A percentile compares a stretch with the other conserved stretches of the same genome.
Conservation (phyloP, 1,140 invertebrate species). For the Neotoxoptera formosana region DNA sequence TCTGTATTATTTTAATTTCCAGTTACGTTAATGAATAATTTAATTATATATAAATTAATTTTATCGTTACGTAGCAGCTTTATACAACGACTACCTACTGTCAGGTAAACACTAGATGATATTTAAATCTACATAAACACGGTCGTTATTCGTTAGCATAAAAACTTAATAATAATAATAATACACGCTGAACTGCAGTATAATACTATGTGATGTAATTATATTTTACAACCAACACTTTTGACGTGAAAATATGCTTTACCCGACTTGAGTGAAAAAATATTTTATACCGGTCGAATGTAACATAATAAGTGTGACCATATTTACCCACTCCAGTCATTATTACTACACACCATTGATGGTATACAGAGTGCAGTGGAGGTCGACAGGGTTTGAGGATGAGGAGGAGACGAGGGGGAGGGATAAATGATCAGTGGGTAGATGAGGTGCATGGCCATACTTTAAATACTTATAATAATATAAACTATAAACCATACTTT, state of each 20-base stretch:
- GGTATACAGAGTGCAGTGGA: too few relatives aligned
- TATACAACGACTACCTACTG: background rate
- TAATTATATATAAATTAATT: background rate
- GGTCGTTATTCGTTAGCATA: background rate
- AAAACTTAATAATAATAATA: background rate
- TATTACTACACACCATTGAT: too few relatives aligned
- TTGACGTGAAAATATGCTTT: background rate
- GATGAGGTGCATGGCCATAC: too few relatives aligned
- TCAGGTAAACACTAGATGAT: background rate
- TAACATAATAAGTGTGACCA: background rate
- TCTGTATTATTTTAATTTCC: background rate
- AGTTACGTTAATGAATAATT: constrained; percentile 4
- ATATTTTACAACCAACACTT: background rate
- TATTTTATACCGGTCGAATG: background rate
- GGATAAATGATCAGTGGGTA: too few relatives aligned
- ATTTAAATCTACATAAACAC: background rate
- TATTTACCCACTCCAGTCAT: too few relatives aligned
- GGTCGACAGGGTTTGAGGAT: too few relatives aligned
- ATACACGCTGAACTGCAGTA: background rate
- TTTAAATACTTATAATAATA: too few relatives aligned
- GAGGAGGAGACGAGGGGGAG: too few relatives aligned
- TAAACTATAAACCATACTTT: too few relatives aligned
- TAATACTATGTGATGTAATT: background rate
- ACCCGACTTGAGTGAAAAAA: background rate
- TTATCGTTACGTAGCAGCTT: background rate